Conservation (phyloP, 1,140 invertebrate species). For the Heliconius congener region DNA sequence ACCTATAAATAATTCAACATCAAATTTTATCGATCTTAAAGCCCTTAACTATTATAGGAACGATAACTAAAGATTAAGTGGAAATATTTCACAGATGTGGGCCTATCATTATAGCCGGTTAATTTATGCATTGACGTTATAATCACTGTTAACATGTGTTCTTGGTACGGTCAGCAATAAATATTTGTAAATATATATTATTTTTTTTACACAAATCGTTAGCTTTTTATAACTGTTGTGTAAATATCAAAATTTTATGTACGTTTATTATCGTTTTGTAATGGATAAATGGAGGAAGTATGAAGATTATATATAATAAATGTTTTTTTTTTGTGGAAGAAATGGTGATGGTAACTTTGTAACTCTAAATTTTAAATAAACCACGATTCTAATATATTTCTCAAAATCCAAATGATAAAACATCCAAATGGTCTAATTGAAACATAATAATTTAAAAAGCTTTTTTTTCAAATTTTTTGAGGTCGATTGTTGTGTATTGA, state of each 20-base stretch:
- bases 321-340: too few species aligned
- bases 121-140: conserved; percentile 37
- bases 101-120: conserved; percentile 32
- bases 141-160: conserved; percentile 35
- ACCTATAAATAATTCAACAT: conserved; percentile 17
- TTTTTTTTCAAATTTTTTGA: too few species aligned
- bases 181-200: neutral
- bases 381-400: too few species aligned
- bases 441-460: too few species aligned
- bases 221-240: neutral
- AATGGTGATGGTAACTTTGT: too few species aligned
- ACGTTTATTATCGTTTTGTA: neutral
- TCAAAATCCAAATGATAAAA: too few species aligned
- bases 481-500: too few species aligned
- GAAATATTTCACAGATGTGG: conserved; percentile 38
- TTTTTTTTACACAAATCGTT: neutral
- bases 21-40: conserved; percentile 34
- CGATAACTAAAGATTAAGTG: conserved; percentile 36
- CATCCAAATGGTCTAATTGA: too few species aligned
- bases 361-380: too few species aligned
- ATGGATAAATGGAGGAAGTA: too few species aligned
- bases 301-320: too few species aligned
- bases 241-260: neutral
- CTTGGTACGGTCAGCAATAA: conserved; percentile 31
- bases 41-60: conserved; percentile 27